Percentiles rank a stretch among this genome's conserved stretches.
Evolutionary conservation across 1,140 invertebrate species (phyloP).

Genomic region (Drosophila pectinifera): DNA sequence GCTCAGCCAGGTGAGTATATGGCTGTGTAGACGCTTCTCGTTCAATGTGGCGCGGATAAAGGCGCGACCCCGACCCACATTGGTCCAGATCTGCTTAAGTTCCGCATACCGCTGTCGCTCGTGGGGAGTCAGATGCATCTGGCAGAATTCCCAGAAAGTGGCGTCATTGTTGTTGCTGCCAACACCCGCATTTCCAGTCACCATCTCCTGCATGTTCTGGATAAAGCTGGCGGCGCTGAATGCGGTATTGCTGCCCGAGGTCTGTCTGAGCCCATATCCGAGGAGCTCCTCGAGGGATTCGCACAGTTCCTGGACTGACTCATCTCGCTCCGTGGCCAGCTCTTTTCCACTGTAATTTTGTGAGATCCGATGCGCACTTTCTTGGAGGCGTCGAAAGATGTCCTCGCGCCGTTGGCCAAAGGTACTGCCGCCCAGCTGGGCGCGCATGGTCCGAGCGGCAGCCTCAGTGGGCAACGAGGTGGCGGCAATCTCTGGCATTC

Average conservation of each 20-base stretch:
- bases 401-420: constrained; percentile 77
- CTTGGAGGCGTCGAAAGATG: constrained; percentile 66
- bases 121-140: constrained; percentile 90
- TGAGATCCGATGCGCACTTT: constrained; percentile 90
- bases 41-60: constrained; percentile 94
- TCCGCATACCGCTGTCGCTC: constrained; percentile 91
- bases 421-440: constrained; percentile 59
- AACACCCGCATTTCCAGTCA: constrained; percentile 54
- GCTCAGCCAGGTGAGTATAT: constrained; percentile 89
- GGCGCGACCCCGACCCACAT: constrained; percentile 91
- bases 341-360: constrained; percentile 91
- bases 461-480: constrained; percentile 38
- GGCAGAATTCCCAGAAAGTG: constrained; percentile 88
- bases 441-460: constrained; percentile 14
- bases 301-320: constrained; percentile 87
- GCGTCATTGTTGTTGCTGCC: constrained; percentile 45
- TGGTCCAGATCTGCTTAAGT: constrained; percentile 91
- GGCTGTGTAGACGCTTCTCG: constrained; percentile 92
- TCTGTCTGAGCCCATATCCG: constrained; percentile 87
- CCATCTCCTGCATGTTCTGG: constrained; percentile 80
- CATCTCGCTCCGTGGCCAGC: constrained; percentile 92
- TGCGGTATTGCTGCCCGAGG: constrained; percentile 17
- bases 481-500: constrained; percentile 64
- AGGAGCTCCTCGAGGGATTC: constrained; percentile 88
- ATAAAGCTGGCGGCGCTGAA: constrained; percentile 67